A percentile compares a stretch with the other conserved stretches of the same genome.
These are phyloP conservation scores for Hylyphantes graminicola DNA, from an alignment of 1,140 invertebrate species.

Conservation along the genomic window DNA sequence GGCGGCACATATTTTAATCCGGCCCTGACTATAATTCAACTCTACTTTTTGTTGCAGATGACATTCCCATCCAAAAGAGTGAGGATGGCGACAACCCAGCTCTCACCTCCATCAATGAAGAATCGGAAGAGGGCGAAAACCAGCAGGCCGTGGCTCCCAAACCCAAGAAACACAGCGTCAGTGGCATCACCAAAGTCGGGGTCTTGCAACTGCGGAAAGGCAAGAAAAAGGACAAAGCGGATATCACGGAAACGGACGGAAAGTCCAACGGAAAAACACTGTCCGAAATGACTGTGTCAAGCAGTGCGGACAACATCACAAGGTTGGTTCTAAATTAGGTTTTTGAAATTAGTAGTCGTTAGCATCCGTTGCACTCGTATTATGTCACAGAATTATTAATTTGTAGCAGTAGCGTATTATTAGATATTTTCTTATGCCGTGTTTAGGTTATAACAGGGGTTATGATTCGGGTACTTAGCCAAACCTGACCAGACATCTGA, in stretches of 20 bases:
- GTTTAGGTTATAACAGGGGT: too few relatives aligned
- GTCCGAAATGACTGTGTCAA: not conserved
- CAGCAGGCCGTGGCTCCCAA: slow-evolving; percentile 40
- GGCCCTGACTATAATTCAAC: too few relatives aligned
- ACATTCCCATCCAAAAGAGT: slow-evolving; percentile 67
- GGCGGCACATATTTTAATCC: too few relatives aligned
- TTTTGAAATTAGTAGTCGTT: too few relatives aligned
- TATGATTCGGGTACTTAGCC: too few relatives aligned
- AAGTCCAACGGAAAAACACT: slow-evolving; percentile 35
- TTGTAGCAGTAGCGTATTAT: too few relatives aligned
- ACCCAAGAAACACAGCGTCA: slow-evolving; percentile 26
- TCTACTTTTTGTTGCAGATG: slow-evolving; percentile 65
- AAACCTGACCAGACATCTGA: too few relatives aligned
- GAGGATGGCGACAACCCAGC: slow-evolving; percentile 57
- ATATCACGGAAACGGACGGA: slow-evolving; percentile 30
- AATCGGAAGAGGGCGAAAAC: slow-evolving; percentile 64
- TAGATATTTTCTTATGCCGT: too few relatives aligned
- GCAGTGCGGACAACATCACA: slow-evolving; percentile 6
- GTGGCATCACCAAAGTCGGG: slow-evolving; percentile 43
- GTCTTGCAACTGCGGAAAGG: slow-evolving; percentile 61
- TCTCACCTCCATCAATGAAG: slow-evolving; percentile 67
- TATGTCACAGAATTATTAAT: too few relatives aligned
- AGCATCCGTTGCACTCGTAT: too few relatives aligned
- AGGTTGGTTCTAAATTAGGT: not conserved
- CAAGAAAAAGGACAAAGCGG: slow-evolving; percentile 63